Percentiles rank a stretch among this genome's conserved stretches.
Conservation (phyloP, 2,888 invertebrate species). For the Drosophila mimetica region DNA sequence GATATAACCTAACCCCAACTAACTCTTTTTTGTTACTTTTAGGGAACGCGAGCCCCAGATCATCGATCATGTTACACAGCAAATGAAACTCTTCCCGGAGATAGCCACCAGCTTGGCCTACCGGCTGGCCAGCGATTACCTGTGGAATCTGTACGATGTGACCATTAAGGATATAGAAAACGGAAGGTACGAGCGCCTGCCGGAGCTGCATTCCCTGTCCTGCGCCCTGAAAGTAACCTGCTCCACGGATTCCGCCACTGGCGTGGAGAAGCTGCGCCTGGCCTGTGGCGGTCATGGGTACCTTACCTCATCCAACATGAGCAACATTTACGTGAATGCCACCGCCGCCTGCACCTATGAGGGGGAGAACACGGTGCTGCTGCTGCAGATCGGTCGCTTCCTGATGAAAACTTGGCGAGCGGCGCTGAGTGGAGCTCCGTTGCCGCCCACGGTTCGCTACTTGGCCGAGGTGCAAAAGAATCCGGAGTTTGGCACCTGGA, state of each 20-base stretch:
- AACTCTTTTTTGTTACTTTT: neutral
- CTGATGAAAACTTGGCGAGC: constrained; percentile 91
- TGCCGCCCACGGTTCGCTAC: constrained; percentile 90
- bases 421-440: constrained; percentile 86
- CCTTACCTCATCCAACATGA: constrained; percentile 92
- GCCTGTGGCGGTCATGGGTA: constrained; percentile 98
- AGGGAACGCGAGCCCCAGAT: constrained; percentile 95
- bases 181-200: constrained; percentile 91
- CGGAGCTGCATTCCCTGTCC: constrained; percentile 93
- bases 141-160: constrained; percentile 92
- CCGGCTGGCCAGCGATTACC: constrained; percentile 89
- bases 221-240: constrained; percentile 95
- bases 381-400: constrained; percentile 94
- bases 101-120: constrained; percentile 92
- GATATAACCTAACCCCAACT: too few relatives aligned
- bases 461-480: constrained; percentile 82
- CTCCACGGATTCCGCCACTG: constrained; percentile 88
- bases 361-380: constrained; percentile 97
- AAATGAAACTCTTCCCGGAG: constrained; percentile 94
- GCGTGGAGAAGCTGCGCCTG: constrained; percentile 92
- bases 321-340: constrained; percentile 90
- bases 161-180: constrained; percentile 91
- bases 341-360: constrained; percentile 97
- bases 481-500: constrained; percentile 72
- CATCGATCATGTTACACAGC: constrained; percentile 96